A percentile compares a stretch with the other conserved stretches of the same genome.
These are phyloP conservation scores for Chydorus sphaericus DNA, from an alignment of 2,888 invertebrate genomes.

Conservation along the genomic window DNA sequence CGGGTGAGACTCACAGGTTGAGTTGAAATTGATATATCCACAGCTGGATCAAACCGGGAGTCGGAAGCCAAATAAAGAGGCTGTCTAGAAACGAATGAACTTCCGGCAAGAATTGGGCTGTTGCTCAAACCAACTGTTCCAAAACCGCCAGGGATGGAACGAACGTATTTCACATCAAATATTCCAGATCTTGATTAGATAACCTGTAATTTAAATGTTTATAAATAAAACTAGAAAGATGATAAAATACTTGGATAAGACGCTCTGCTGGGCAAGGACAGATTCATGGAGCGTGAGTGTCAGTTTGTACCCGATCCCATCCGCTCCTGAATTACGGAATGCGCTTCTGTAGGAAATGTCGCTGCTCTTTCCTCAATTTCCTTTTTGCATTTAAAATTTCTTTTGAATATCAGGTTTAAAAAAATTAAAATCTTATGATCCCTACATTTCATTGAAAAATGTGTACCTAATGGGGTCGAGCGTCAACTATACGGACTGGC, in stretches of 20 bases:
- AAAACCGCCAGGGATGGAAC: conserved; percentile 49
- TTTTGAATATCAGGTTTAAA: too few species aligned
- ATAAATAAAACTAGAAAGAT: too few species aligned
- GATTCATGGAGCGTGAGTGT: conserved; percentile 41
- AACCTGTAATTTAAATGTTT: too few species aligned
- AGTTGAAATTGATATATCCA: too few species aligned
- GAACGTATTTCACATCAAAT: conserved; percentile 54
- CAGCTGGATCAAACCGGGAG: conserved; percentile 30
- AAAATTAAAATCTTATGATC: too few species aligned
- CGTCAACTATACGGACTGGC: too few species aligned
- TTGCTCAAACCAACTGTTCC: conserved; percentile 45
- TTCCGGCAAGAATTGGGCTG: conserved; percentile 49
- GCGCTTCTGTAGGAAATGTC: too few species aligned
- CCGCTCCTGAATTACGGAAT: conserved; percentile 56
- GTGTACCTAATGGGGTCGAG: conserved; percentile 48
- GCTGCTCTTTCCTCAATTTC: too few species aligned
- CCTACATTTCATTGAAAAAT: too few species aligned
- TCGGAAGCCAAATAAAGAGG: conserved; percentile 51
- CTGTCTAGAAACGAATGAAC: conserved; percentile 55
- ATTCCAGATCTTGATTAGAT: conserved; percentile 6
- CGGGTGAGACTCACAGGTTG: conserved; percentile 30
- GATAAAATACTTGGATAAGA: too few species aligned
- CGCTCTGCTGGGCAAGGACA: conserved; percentile 15
- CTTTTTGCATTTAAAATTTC: too few species aligned
- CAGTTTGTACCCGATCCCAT: conserved; percentile 49